Percentiles rank a stretch among this genome's conserved stretches.
Conservation (phyloP, 2,113 vertebrate genomes). For the Morphnarchus princeps region DNA sequence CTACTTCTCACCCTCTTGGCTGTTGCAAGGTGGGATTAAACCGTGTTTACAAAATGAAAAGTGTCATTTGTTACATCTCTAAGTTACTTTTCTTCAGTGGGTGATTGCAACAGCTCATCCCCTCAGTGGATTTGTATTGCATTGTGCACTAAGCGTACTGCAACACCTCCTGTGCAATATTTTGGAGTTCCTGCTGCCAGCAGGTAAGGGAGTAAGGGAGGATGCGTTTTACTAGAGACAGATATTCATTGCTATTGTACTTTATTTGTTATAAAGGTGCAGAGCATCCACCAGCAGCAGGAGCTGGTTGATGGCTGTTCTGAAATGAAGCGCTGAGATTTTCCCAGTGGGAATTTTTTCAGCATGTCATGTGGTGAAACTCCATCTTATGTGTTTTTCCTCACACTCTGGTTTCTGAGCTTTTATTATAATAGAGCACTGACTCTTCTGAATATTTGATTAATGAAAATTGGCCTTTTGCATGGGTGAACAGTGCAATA, state of each 20-base stretch:
- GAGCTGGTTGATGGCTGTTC: not conserved
- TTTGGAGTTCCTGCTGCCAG: not conserved
- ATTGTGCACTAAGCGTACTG: fast-evolving
- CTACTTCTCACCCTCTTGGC: not conserved
- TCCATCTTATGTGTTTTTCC: not conserved
- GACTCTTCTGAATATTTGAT: conserved; percentile 42
- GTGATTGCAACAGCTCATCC: not conserved
- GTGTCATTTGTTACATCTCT: not conserved
- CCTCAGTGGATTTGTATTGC: fast-evolving
- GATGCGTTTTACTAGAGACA: not conserved
- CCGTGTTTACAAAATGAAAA: not conserved
- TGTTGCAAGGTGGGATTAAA: not conserved
- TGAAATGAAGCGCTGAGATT: not conserved
- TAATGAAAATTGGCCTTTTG: conserved; percentile 48
- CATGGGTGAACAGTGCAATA: conserved; percentile 5
- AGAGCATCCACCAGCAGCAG: not conserved
- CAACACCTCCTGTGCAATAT: not conserved
- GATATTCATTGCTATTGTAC: not conserved
- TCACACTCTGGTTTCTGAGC: not conserved
- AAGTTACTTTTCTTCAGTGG: not conserved
- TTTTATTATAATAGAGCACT: not conserved
- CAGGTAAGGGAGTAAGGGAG: not conserved
- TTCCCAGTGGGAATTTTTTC: not conserved
- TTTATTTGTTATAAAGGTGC: not conserved
- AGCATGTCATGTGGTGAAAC: not conserved